Base-by-base conservation (phyloP, 2,888 invertebrate species). In the Stenurella melanura region DNA sequence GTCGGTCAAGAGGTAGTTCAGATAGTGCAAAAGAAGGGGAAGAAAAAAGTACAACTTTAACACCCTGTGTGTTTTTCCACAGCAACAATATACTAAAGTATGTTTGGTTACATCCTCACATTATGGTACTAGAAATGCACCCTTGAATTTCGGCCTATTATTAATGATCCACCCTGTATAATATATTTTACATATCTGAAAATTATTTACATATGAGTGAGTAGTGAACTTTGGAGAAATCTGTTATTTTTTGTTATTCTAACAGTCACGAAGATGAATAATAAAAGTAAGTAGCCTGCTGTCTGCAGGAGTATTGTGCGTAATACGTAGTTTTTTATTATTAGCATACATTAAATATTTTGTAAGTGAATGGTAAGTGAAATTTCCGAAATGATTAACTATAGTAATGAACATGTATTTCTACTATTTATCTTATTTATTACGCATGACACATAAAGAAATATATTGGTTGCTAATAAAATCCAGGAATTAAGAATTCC, bases 371-470 rank as follows among this genome's bases (percentile, higher is more conserved):
- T 64, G 38, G 11, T 38, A 18, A 38, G 38, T 64, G 63, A 64
- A 18, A 34, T 64, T 64, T 64, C 63, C 63, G 17, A 64, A 34
- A 64, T 64, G 63, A 64, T 64, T 64, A 64, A 64, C 34, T 34
- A 38, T n/a, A 64, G 34, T n/a, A 64, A 64, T 64, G 38, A 64
- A 64, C 38, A 38, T 64, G 11, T 7, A 30, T 38, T 18, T 38
- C 63, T 64, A 38, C 38, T 38, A 38, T 26, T 34, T 38, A 18
- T 64, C 12, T 42, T 42, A 15, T 42, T 42, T 42, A 42, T 64
- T 17, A 38, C 12, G 11, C 18, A 4, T 64, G 63, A 64, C 63
- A 64, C 63, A 38, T 64, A 15, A 42, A 15, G 15, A 42, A 42
- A 11, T 15, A 42, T 15, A 15, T 42, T 42, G 42, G 2, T 42